Conservation (phyloP, 2,113 vertebrate species). For the Psilopogon haemacephalus region DNA sequence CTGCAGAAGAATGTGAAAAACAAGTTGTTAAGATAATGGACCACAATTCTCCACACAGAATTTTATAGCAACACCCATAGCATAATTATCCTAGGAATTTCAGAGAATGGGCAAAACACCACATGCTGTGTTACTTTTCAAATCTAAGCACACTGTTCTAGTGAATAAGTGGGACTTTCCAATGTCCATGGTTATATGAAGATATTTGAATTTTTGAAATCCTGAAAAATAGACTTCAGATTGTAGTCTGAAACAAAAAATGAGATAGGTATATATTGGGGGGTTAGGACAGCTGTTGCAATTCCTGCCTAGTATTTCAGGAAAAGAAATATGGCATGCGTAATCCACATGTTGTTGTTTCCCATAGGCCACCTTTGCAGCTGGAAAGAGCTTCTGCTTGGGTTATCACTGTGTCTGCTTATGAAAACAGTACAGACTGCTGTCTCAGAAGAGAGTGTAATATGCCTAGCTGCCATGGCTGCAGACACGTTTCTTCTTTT, state of each 20-base stretch:
- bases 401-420: neutral
- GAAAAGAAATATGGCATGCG: neutral
- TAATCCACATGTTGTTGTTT: neutral
- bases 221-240: neutral
- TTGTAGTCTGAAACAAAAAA: neutral
- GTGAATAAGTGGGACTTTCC: neutral
- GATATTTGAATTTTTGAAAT: neutral
- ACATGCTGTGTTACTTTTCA: neutral
- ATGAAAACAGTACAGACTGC: neutral
- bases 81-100: slow-evolving; percentile 1
- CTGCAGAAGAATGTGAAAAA: slow-evolving; percentile 38
- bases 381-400: neutral
- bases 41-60: neutral
- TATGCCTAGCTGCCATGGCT: neutral
- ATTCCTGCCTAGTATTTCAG: neutral
- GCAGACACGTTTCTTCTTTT: neutral
- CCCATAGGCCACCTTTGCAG: neutral
- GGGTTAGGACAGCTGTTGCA: neutral
- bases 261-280: neutral
- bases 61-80: neutral
- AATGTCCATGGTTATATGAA: neutral
- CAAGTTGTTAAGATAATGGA: slow-evolving; percentile 43
- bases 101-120: neutral
- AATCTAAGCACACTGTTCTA: neutral
- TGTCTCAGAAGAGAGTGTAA: neutral